A percentile compares a stretch with the other conserved stretches of the same genome.
Conservation (phyloP, 2,888 invertebrate genomes). For the Drosophila demipolita region DNA sequence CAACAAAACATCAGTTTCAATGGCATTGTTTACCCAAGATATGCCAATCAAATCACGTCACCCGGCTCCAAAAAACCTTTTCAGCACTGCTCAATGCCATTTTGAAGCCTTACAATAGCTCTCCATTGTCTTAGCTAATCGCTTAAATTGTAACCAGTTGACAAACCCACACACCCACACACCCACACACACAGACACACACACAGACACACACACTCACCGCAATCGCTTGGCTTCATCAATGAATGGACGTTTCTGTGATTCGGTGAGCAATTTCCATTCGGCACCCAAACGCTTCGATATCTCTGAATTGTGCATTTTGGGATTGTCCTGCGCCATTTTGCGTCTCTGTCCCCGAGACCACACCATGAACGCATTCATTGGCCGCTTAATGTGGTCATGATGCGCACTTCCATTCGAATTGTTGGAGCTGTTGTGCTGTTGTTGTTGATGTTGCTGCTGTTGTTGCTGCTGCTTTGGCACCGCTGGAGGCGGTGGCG, state of each 20-base stretch:
- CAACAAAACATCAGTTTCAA: constrained; percentile 39
- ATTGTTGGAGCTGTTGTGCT: constrained; percentile 16
- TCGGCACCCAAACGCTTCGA: constrained; percentile 95
- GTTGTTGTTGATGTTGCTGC: constrained; percentile 18
- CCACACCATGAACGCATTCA: constrained; percentile 99
- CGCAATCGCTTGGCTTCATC: constrained; percentile 97
- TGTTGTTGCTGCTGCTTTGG: constrained; percentile 30
- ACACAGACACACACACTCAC: constrained; percentile 84
- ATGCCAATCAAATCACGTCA: constrained; percentile 42
- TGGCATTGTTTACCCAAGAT: constrained; percentile 71
- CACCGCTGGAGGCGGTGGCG: constrained; percentile 46
- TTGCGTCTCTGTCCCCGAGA: constrained; percentile 95
- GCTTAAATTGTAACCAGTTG: constrained; percentile 73
- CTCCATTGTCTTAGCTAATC: constrained; percentile 78
- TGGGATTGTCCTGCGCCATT: constrained; percentile 97
- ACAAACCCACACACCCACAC: constrained; percentile 45
- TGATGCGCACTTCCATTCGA: constrained; percentile 63
- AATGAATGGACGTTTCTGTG: constrained; percentile 96
- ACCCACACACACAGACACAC: constrained; percentile 13
- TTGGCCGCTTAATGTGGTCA: constrained; percentile 96
- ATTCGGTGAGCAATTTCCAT: constrained; percentile 95
- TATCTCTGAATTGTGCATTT: constrained; percentile 96
- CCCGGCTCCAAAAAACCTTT: constrained; percentile 3
- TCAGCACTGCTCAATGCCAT: constrained; percentile 46
- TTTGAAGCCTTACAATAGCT: constrained; percentile 63